Evolutionary conservation across 2,797 vertebrate species (phyloP), one percentile per base, ranked within the genome.

Genomic region (Pantherophis vulpinus): DNA sequence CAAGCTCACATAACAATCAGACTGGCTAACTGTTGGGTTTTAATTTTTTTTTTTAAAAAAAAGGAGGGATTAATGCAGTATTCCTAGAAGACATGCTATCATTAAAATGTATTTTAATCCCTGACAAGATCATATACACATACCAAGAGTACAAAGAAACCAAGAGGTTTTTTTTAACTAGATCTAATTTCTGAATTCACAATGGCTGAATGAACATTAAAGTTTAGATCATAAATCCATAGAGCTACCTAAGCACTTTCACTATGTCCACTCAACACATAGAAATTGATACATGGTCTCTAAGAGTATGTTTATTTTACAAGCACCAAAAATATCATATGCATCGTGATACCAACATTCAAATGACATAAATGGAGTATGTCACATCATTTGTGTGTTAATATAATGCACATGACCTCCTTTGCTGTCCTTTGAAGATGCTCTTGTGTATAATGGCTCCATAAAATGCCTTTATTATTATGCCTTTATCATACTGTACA

Each of bases 1-100:
- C 42, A 99, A 96, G 86, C 95, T 97, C 59, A 99, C 97, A 0
- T 98, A 99, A 14, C 98, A 97, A 93, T 98, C 98, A 0, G 97
- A 97, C 74, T 97, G 47, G 42, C 96, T 98, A 59, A 96, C 98
- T 99, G 96, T 95, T 79, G 74, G 20, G 9, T 42, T 79, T 79
- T 79, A 7, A 42, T 42, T 23, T 23, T 95, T 47, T 37, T 47
- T 9, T 2, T 42, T 2, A 42, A 86, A 94, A 95, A 95, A 95
- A 16, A 32, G 91, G 0, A 86, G 0, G 13, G 18, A 37, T 16
- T 91, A 94, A 93, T 56, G 3, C 55, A 93, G 51, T 1, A 89
- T 70, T 88, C 91, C 47, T 51, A 55, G 58, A 89, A 54, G n/a
- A 59, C 55, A 16, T 66, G 37, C 29, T 23, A 93, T 1, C n/a